Conservation (phyloP, 2,113 vertebrate genomes). For the Jaculus jaculus region DNA sequence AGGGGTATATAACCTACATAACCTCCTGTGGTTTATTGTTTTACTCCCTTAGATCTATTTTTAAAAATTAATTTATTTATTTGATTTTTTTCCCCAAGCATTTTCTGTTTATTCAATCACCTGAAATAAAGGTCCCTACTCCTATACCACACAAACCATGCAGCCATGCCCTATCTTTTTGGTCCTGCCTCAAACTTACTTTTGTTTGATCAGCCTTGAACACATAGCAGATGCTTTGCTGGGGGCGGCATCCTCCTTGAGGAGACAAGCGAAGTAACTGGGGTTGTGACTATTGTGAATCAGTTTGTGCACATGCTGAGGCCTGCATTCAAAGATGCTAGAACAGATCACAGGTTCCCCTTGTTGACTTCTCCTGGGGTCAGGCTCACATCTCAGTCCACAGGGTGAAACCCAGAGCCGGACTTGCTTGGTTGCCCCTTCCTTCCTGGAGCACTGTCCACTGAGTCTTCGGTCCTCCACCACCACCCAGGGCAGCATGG, state of each 20-base stretch:
- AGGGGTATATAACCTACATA: neutral
- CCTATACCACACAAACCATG: neutral
- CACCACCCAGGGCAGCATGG: slow-evolving; percentile 97
- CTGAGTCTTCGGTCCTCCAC: slow-evolving; percentile 89
- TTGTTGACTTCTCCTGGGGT: slow-evolving; percentile 81
- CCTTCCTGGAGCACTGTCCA: slow-evolving; percentile 73
- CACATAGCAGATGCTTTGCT: slow-evolving; percentile 91
- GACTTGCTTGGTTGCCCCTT: slow-evolving; percentile 70
- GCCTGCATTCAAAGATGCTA: slow-evolving; percentile 91
- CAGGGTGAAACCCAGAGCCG: slow-evolving; percentile 88
- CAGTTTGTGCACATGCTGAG: slow-evolving; percentile 91
- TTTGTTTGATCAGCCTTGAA: slow-evolving; percentile 94
- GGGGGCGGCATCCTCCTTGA: slow-evolving; percentile 82
- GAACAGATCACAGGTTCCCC: slow-evolving; percentile 93
- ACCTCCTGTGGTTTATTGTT: neutral
- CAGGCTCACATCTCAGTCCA: slow-evolving; percentile 87
- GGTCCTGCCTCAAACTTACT: slow-evolving; percentile 85
- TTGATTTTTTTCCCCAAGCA: too few species aligned
- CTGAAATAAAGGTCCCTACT: too few species aligned
- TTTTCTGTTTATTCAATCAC: neutral
- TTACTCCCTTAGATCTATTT: neutral
- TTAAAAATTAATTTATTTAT: too few species aligned
- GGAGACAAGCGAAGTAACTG: slow-evolving; percentile 93
- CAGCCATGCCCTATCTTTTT: neutral
- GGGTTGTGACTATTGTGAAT: slow-evolving; percentile 96